Base-by-base conservation (phyloP, 2,113 vertebrate species). In the Myiagra hebetior region DNA sequence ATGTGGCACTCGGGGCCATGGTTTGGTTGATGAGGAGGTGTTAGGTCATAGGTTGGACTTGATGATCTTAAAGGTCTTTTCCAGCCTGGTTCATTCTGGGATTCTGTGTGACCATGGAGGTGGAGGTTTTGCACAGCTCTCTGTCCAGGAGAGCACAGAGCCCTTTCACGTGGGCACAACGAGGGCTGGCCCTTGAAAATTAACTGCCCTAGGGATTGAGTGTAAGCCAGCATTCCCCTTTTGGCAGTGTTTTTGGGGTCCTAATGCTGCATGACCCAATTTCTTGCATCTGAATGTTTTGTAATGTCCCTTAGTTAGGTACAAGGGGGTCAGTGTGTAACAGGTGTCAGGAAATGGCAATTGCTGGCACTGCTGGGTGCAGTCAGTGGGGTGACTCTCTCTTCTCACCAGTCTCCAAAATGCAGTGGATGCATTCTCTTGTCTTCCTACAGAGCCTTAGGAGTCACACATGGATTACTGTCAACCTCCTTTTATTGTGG, bases 161-260 rank as follows among this genome's bases (percentile, higher is more conserved):
- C 27, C 30, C 19, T 70, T 63, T 60, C 13, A 35, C 0, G 0
- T 27, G 24, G 28, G 7, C 22, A 15, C 42, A 44, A 4, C 4
- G n/a, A 47, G 10, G 63, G 26, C 41, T 69, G 47, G 30, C 13
- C 46, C 13, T 69, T 70, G 64, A 27, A 70, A 68, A 59, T 28
- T 5, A 33, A 11, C 42, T 84, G 42, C 22, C 37, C 31, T 42
- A 41, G 46, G 44, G n/a, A 30, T 6, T 44, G 41, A 56, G 13
- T 35, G 9, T 65, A 30, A 80, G 42, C 33, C 47, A 92, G 16
- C 33, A 33, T 75, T 92, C 52, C 35, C 10, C 27, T 78, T 69
- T 37, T n/a, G 35, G 47, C 35, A 62, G 17, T 26, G 47, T 70
- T 83, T 84, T 47, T 91, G 76, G 23, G 42, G 14, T 76, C 30